Conservation (phyloP, 2,797 vertebrate genomes). For the Anisognathus igniventris region DNA sequence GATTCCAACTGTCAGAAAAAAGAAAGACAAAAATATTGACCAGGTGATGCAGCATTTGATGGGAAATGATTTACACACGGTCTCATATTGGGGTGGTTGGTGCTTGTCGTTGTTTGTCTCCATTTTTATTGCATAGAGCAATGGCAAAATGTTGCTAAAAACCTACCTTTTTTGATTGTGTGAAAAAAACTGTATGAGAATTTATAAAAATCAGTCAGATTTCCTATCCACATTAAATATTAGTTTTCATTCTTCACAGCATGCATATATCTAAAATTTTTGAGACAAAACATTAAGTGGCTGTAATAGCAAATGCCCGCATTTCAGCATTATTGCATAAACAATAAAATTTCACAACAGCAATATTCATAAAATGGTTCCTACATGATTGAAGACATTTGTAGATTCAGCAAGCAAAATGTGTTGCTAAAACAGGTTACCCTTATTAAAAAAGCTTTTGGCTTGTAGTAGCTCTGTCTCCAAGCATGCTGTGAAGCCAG, state of each 20-base stretch:
- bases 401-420: not conserved
- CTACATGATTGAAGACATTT: not conserved
- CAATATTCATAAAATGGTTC: not conserved
- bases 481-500: not conserved
- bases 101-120: not conserved
- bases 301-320: not conserved
- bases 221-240: not conserved
- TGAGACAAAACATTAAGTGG: not conserved
- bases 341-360: not conserved
- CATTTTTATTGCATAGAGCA: not conserved
- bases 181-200: not conserved
- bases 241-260: not conserved
- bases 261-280: not conserved
- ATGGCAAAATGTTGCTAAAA: not conserved
- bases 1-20: not conserved
- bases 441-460: not conserved
- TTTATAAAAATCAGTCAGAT: not conserved
- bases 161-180: fast-evolving
- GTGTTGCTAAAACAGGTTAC: not conserved
- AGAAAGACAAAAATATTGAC: not conserved
- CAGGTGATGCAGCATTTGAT: not conserved
- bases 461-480: not conserved
- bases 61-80: not conserved
- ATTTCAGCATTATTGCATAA: not conserved
- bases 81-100: not conserved